Evolutionary conservation across 2,797 vertebrate species (phyloP), one percentile per base, ranked within the genome.

Genomic region (Lemur catta): DNA sequence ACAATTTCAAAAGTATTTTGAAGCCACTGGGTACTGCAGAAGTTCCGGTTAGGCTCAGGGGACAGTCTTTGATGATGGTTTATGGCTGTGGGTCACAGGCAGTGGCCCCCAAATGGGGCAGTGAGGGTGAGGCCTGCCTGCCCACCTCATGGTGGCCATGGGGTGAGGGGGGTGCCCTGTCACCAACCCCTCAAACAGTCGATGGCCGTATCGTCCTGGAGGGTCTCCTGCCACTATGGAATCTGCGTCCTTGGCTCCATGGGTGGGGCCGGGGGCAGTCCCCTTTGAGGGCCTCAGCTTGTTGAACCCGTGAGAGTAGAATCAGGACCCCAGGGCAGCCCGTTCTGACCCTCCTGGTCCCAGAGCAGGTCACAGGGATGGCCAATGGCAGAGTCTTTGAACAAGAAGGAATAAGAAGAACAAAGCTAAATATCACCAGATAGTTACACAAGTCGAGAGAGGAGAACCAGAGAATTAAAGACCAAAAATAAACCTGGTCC

Each of bases 131-230:
- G 30, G 14, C 69, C 38, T 67, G n/a, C 26, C 55, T 52, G 41
- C 5, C 41, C 65, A 41, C 74, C 5, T 3, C 26, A 52, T 18
- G 15, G 9, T 57, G 38, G 38, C 65, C 20, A 1, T 30, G 24
- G 8, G 1, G 13, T 4, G 1, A 50, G 28, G 28, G 22, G 30
- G 13, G 1, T 28, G 7, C 26, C 57, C 28, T 24, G 20, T 41
- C 69, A 4, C 24, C 67, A 80, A 11, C 12, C 74, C 50, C 55
- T 74, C 38, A 41, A 7, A 13, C 20, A 61, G 22, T 55, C 38
- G 1, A 7, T 26, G 46, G 48, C 6, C 15, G 6, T 14, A 22
- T 38, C 17, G 15, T 30, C 20, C 14, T 3, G 55, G 22, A 57
- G 30, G 35, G 22, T 79, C 14, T 57, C 50, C 22, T 43, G 61